Conservation (phyloP, 2,797 vertebrate species). For the Lacerta bilineata region DNA sequence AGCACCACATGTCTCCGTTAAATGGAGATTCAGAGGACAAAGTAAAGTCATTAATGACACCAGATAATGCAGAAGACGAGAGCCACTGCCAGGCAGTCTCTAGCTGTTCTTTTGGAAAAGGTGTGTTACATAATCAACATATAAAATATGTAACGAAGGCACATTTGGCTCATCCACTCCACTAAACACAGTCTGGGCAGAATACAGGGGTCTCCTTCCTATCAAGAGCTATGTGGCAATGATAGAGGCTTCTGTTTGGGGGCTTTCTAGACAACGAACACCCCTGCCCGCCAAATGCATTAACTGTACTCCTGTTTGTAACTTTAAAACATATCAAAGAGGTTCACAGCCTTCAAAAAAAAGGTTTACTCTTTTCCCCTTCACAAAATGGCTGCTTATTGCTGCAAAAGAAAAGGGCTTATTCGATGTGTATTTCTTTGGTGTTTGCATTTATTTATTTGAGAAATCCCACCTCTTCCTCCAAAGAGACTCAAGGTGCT, state of each 20-base stretch:
- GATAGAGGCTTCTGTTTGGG: background rate
- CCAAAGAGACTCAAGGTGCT: no score
- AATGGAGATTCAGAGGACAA: slow-evolving; percentile 39
- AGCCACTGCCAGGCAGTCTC: background rate
- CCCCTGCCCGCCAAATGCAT: no score
- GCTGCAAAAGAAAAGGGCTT: background rate
- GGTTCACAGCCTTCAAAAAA: background rate
- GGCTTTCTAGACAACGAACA: background rate
- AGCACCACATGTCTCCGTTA: slow-evolving; percentile 25
- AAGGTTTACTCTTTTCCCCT: background rate
- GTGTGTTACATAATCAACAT: background rate
- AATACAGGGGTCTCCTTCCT: background rate
- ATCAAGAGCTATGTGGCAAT: background rate
- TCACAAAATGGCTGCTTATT: background rate
- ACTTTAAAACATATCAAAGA: background rate
- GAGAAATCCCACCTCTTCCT: no score
- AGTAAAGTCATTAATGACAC: slow-evolving; percentile 31
- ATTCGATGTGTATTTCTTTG: background rate
- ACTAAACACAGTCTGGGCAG: background rate
- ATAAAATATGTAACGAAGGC: background rate
- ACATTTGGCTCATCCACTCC: background rate
- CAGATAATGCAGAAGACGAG: slow-evolving; percentile 14
- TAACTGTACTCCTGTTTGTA: background rate
- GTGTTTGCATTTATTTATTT: no score
- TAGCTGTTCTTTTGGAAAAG: slow-evolving; percentile 17